Evolutionary conservation across 1,140 invertebrate genomes (phyloP).

Genomic region (Pseudoatta argentina): DNA sequence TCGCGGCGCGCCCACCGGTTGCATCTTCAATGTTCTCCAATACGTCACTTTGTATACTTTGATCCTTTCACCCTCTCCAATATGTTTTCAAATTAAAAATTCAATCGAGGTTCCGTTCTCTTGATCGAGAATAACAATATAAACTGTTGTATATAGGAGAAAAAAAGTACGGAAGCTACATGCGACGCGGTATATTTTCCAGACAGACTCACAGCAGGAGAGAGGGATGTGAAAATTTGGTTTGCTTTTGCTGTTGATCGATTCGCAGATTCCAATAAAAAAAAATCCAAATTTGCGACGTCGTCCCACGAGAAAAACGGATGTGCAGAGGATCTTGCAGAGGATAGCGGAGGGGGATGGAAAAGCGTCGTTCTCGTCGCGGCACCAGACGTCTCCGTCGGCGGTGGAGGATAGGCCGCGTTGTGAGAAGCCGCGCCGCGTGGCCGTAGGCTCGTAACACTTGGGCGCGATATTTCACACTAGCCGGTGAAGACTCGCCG

Average conservation of each 20-base stretch:
- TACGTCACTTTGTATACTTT: not conserved
- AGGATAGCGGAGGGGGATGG: slow-evolving; percentile 35
- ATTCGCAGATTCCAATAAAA: not conserved
- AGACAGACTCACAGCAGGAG: not conserved
- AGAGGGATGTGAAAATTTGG: not conserved
- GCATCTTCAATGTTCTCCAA: slow-evolving; percentile 66
- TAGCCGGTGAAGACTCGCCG: slow-evolving; percentile 80
- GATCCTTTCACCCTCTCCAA: not conserved
- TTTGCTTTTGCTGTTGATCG: not conserved
- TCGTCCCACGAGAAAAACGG: slow-evolving; percentile 45
- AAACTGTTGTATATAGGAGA: not conserved
- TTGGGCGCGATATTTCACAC: slow-evolving; percentile 87
- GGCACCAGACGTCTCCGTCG: slow-evolving; percentile 30
- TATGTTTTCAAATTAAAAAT: not conserved
- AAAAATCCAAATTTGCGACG: slow-evolving; percentile 31
- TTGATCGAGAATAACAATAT: not conserved
- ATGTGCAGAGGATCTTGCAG: not conserved
- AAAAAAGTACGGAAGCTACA: not conserved
- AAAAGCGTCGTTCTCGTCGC: slow-evolving; percentile 46
- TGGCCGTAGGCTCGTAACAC: slow-evolving; percentile 82
- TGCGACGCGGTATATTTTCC: not conserved
- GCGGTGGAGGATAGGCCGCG: slow-evolving; percentile 44
- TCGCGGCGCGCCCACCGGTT: slow-evolving; percentile 57
- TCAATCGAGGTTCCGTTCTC: not conserved
- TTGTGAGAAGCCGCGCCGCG: slow-evolving; percentile 52